Evolutionary conservation across 2,797 vertebrate species (phyloP).

Genomic region (Zonotrichia albicollis): DNA sequence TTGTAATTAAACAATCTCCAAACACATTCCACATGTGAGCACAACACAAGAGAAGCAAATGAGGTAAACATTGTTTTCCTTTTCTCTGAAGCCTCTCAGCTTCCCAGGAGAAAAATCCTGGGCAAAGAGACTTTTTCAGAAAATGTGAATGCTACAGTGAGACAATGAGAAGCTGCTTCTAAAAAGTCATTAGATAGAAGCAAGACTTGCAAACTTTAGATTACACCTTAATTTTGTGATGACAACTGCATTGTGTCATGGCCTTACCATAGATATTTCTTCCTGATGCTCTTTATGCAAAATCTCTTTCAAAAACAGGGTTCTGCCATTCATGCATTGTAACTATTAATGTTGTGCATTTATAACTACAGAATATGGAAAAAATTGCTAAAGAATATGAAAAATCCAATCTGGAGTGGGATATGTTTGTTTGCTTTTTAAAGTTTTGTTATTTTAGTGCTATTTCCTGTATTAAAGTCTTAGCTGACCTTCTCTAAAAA

Average conservation of each 20-base stretch:
- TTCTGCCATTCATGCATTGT: background rate
- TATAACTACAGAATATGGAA: background rate
- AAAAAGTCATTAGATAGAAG: background rate
- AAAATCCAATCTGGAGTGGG: accelerated
- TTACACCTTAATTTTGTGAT: background rate
- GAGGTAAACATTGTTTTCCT: too few species aligned
- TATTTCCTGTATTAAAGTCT: background rate
- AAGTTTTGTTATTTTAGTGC: background rate
- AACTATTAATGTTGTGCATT: accelerated
- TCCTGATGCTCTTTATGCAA: background rate
- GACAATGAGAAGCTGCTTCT: background rate
- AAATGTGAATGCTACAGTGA: background rate
- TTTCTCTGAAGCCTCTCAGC: too few species aligned
- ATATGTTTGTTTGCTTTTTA: accelerated
- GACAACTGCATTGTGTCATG: background rate
- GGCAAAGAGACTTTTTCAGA: too few species aligned
- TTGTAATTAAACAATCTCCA: too few species aligned
- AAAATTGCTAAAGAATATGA: background rate
- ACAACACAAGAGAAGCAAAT: too few species aligned
- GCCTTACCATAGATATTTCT: accelerated
- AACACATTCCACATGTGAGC: too few species aligned
- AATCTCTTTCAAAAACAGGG: background rate
- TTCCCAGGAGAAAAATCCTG: too few species aligned
- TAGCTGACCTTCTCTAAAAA: background rate
- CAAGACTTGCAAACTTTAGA: background rate